Conservation (phyloP, 2,888 invertebrate genomes). For the Eretmocerus hayati region DNA sequence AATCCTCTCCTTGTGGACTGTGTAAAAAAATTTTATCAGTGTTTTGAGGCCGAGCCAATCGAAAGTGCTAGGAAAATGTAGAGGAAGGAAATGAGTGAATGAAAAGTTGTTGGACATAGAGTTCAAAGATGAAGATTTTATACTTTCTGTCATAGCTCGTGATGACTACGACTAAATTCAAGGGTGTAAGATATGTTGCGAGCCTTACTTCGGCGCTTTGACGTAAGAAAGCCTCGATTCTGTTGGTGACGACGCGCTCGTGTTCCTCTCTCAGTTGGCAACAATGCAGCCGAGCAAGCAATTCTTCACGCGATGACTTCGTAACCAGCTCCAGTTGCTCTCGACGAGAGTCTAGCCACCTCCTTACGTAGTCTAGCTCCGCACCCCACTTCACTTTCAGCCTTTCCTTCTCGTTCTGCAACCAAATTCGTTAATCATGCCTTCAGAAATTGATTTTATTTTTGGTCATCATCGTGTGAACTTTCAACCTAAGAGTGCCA, state of each 20-base stretch:
- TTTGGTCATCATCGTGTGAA: background rate
- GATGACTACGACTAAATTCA: too few species aligned
- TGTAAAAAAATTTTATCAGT: too few species aligned
- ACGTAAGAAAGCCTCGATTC: constrained; percentile 38
- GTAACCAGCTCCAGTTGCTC: constrained; percentile 40
- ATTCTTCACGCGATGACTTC: constrained; percentile 33
- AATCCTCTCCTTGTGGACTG: too few species aligned
- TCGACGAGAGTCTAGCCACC: constrained; percentile 43
- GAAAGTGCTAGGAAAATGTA: too few species aligned
- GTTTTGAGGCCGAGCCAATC: too few species aligned
- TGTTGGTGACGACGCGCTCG: constrained; percentile 41
- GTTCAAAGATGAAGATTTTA: too few species aligned
- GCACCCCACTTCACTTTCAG: constrained; percentile 28
- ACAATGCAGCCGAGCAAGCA: constrained; percentile 32
- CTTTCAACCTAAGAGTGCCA: background rate
- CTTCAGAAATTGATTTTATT: background rate
- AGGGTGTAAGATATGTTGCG: too few species aligned
- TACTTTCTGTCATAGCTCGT: too few species aligned
- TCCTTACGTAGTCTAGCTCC: constrained; percentile 32
- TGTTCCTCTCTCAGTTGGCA: constrained; percentile 37
- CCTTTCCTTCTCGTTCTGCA: constrained; percentile 31
- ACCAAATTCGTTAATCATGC: background rate
- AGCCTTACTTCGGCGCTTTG: constrained; percentile 34
- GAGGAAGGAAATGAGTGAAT: too few species aligned
- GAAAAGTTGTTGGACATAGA: too few species aligned